A percentile compares a stretch with the other conserved stretches of the same genome.
Conservation (phyloP, 2,113 vertebrate genomes). For the Ameiurus melas region DNA sequence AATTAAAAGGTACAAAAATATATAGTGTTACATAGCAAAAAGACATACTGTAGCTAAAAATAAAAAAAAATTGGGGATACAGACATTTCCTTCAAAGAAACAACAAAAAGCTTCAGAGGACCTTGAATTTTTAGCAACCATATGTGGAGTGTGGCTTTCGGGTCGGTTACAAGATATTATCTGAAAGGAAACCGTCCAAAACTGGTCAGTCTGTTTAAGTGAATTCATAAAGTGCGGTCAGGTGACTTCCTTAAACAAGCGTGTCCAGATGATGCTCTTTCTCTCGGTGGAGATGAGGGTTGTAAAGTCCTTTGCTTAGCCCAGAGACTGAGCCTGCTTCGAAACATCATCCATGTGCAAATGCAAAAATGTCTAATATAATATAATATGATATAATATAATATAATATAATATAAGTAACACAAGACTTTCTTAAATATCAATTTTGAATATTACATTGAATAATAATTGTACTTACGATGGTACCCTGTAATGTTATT, state of each 20-base stretch:
- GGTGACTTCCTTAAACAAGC: conserved; percentile 19
- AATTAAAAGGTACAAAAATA: conserved; percentile 34
- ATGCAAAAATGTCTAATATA: conserved; percentile 27
- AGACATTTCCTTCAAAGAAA: not conserved
- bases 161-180: conserved; percentile 45
- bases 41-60: not conserved
- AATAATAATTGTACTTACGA: too few relatives aligned
- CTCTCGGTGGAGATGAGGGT: conserved; percentile 53
- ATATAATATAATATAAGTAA: too few relatives aligned
- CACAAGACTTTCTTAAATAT: too few relatives aligned
- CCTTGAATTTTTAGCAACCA: not conserved
- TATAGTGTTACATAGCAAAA: conserved; percentile 22
- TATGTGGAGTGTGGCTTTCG: conserved; percentile 42
- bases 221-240: conserved; percentile 10
- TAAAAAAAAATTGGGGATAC: conserved; percentile 10
- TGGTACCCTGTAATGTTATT: too few relatives aligned
- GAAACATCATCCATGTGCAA: conserved; percentile 55
- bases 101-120: conserved; percentile 4
- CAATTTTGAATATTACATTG: too few relatives aligned
- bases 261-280: conserved; percentile 12
- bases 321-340: conserved; percentile 56
- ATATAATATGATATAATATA: too few relatives aligned
- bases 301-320: conserved; percentile 57
- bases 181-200: conserved; percentile 33
- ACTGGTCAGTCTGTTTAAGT: conserved; percentile 11